Conservation (phyloP, 2,797 vertebrate species). For the Florisuga fusca region DNA sequence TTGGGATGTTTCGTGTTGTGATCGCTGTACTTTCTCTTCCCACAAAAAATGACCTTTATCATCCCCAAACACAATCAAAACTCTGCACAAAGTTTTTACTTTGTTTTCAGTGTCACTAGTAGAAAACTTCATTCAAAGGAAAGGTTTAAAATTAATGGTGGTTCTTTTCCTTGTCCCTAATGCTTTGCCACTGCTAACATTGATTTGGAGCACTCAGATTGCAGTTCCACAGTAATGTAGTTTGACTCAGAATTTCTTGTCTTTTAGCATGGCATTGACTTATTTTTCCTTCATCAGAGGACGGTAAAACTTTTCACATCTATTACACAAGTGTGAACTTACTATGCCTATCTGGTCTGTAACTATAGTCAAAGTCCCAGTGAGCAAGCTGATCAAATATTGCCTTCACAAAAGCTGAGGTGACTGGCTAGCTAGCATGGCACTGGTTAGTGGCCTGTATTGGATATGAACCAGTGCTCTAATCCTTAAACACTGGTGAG, state of each 20-base stretch:
- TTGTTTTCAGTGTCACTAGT: neutral
- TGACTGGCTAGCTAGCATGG: accelerated
- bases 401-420: neutral
- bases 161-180: neutral
- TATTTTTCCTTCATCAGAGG: neutral
- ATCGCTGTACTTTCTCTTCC: neutral
- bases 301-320: neutral
- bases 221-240: neutral
- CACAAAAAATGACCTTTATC: neutral
- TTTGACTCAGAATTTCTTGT: neutral
- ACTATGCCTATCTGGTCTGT: neutral
- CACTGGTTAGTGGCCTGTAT: neutral
- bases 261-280: neutral
- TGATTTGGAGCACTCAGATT: neutral
- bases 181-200: neutral
- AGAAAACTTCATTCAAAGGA: neutral
- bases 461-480: neutral
- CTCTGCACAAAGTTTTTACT: neutral
- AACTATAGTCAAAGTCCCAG: neutral
- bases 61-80: neutral
- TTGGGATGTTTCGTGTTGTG: neutral
- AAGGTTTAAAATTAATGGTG: neutral
- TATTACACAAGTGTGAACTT: neutral
- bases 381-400: neutral
- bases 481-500: accelerated